These are phyloP conservation scores for Anthopleura xanthogrammica DNA, from an alignment of 92 coral and sea anemone genomes.

Conservation along the genomic window DNA sequence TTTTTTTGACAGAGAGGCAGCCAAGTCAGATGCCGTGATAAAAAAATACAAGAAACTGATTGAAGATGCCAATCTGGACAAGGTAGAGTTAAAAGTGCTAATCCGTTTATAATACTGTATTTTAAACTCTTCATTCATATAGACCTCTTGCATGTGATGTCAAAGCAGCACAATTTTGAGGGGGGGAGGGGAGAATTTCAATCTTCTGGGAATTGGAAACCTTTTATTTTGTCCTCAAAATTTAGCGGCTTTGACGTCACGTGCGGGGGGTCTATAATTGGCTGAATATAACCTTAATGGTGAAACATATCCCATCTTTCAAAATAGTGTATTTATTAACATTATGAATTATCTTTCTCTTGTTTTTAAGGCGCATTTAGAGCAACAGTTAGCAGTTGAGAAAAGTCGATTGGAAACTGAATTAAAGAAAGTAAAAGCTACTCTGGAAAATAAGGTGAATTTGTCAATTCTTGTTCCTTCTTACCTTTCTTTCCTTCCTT, in stretches of 20 bases:
- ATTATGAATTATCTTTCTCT: not conserved
- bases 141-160: too few relatives aligned
- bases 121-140: not conserved
- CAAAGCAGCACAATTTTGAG: too few relatives aligned
- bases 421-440: slow-evolving; percentile 65
- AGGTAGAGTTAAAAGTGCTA: not conserved
- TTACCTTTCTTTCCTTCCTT: not conserved
- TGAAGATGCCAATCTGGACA: slow-evolving; percentile 4
- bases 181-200: too few relatives aligned
- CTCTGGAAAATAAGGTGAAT: slow-evolving; percentile 71
- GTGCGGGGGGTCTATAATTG: too few relatives aligned
- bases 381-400: slow-evolving; percentile 94
- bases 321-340: not conserved
- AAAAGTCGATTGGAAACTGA: slow-evolving; percentile 82
- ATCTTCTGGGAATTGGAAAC: too few relatives aligned
- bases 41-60: slow-evolving; percentile 46
- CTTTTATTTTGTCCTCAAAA: too few relatives aligned
- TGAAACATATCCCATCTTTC: too few relatives aligned
- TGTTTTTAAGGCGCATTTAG: slow-evolving; percentile 67
- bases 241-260: too few relatives aligned
- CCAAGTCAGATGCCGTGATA: slow-evolving; percentile 72
- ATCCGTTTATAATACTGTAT: too few relatives aligned
- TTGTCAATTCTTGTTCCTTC: not conserved
- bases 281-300: too few relatives aligned
- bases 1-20: slow-evolving; percentile 59